Base-by-base conservation (phyloP, 1,140 invertebrate species). In the Stegodyphus mimosarum region DNA sequence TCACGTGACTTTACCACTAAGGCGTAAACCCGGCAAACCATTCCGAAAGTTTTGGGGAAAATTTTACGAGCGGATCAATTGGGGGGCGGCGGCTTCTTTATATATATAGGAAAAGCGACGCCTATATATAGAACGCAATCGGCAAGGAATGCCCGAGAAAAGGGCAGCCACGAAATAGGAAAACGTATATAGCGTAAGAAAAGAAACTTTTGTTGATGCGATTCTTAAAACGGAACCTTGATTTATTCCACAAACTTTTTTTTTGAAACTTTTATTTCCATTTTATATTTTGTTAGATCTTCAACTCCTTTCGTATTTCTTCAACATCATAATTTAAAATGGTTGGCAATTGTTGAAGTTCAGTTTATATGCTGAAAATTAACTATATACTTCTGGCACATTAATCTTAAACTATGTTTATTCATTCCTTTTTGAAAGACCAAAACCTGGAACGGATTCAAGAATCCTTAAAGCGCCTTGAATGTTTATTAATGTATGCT, bases 1-100 rank as follows among this genome's bases (percentile, higher is more conserved):
- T 83, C 80, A 83, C 80, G 80, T 83, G 80, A 83, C 71, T 83
- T 83, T 83, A 74, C 80, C 80, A 83, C 80, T 83, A 83, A 83
- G 80, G 80, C 80, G 80, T 83, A 83, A 83, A 83, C 80, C 80
- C 80, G 80, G 70, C 80, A 83, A 83, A 55, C 80, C 80, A 83
- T 83, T 83, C 80, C 80, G 17, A 83, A 83, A 83, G 55, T 83
- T 83, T 83, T 73, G 55, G 80, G 71, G 69, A 83, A 83, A 83
- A 83, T 83, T 83, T 83, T 83, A 83, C 80, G 80, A 83, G 67
- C 70, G 80, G 80, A 83, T 83, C 80, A 73, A 83, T 83, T 74
- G 80, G 71, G 71, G 66, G 71, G 80, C 50, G 71, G 80, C 55
- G 51, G 64, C 70, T 83, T 74, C 33, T 83, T 74, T 83, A 73